A percentile compares a stretch with the other conserved stretches of the same genome.
These are phyloP conservation scores for Palloptera scutellata DNA, from an alignment of 2,888 invertebrate species.

Conservation along the genomic window DNA sequence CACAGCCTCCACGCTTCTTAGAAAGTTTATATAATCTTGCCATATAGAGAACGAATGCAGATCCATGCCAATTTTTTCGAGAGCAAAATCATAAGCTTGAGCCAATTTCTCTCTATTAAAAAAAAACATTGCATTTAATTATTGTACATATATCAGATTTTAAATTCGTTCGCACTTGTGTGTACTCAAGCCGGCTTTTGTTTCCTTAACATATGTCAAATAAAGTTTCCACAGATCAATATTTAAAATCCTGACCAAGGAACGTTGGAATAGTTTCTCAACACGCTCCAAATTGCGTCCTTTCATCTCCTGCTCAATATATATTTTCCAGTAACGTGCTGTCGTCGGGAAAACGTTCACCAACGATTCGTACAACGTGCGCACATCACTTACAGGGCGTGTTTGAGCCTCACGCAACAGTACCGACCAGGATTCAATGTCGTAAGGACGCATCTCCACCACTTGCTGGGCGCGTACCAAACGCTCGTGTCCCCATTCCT, in stretches of 20 bases:
- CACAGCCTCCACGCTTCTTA: conserved; percentile 95
- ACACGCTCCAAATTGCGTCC: conserved; percentile 97
- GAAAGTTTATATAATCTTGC: conserved; percentile 96
- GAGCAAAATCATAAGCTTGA: conserved; percentile 98
- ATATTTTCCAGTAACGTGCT: conserved; percentile 98
- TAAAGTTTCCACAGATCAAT: conserved; percentile 99
- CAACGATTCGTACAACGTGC: conserved; percentile 92
- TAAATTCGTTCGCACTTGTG: conserved; percentile 80
- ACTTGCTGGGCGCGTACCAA: conserved; percentile 83
- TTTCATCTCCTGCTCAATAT: conserved; percentile 98
- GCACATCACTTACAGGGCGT: conserved; percentile 85
- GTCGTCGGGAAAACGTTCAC: conserved; percentile 94
- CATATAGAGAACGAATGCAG: conserved; percentile 96
- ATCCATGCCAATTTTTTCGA: conserved; percentile 99
- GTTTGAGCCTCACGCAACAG: conserved; percentile 92
- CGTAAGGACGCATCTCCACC: conserved; percentile 88
- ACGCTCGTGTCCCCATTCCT: conserved; percentile 92
- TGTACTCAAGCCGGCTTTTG: conserved; percentile 89
- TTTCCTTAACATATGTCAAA: conserved; percentile 97
- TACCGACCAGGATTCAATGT: conserved; percentile 98
- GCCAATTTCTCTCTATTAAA: conserved; percentile 95
- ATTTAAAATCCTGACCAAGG: conserved; percentile 97
- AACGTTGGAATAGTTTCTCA: conserved; percentile 98
- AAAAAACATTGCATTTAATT: not conserved
- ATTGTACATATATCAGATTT: not conserved